These are phyloP conservation scores for Gallinago stenura DNA, from an alignment of 2,797 vertebrate genomes.

Conservation along the genomic window DNA sequence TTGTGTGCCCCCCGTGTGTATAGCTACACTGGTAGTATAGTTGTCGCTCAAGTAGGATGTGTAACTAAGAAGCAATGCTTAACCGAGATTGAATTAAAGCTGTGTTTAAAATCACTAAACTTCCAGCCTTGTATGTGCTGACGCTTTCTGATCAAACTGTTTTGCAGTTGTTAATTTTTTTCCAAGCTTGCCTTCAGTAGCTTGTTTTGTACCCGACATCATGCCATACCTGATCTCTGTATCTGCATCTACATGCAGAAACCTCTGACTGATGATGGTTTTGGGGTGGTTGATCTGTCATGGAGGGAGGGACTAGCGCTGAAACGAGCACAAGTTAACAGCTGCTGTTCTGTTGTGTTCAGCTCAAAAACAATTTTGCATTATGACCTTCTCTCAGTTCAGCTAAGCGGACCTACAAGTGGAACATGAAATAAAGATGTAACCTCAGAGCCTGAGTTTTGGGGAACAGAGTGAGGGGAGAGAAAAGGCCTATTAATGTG, in stretches of 20 bases:
- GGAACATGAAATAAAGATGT: not conserved
- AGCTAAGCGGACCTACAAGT: not conserved
- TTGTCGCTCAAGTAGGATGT: fast-evolving
- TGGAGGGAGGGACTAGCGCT: not conserved
- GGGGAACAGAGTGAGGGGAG: not conserved
- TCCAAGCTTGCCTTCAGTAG: not conserved
- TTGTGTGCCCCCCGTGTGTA: fast-evolving
- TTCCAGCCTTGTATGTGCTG: no score
- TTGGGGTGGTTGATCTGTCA: no score
- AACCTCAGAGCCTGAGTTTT: not conserved
- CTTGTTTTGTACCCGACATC: fast-evolving
- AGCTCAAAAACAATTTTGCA: fast-evolving
- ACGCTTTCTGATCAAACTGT: fast-evolving
- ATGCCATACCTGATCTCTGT: not conserved
- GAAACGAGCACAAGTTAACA: fast-evolving
- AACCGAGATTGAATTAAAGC: not conserved
- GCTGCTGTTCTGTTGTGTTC: not conserved
- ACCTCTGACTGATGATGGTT: not conserved
- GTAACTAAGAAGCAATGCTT: not conserved
- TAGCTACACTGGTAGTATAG: fast-evolving
- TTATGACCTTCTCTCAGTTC: not conserved
- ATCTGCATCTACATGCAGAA: fast-evolving
- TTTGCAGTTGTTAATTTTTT: fast-evolving
- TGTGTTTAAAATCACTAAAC: not conserved
- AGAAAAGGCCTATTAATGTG: not conserved